phyloP scores from a whole-genome alignment of 2,797 vertebrate species.

The Gallirallus australis region DNA sequence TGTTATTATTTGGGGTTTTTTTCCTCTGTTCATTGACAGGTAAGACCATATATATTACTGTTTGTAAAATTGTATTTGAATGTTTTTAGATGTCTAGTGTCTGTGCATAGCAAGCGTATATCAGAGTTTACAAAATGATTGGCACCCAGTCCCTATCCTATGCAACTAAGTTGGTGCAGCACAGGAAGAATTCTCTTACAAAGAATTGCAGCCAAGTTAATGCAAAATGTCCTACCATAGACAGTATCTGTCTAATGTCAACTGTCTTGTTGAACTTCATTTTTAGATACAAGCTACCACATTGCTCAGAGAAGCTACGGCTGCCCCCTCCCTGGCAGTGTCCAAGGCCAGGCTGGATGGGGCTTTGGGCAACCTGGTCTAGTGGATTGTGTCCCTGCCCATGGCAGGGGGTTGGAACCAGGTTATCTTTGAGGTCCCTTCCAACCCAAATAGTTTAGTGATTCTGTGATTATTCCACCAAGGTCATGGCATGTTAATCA shows the following conservation, averaged over 20 bases:
- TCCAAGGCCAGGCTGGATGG: no score
- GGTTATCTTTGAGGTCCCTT: no score
- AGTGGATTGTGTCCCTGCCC: no score
- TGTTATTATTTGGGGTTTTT: background rate
- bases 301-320: no score
- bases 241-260: background rate
- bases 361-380: no score
- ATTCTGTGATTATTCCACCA: background rate
- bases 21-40: background rate
- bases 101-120: background rate
- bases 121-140: background rate
- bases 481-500: background rate
- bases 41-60: background rate
- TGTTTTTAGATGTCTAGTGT: background rate
- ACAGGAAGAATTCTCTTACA: background rate
- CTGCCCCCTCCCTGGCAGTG: no score
- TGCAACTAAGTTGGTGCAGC: background rate
- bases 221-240: background rate
- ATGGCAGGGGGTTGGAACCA: no score
- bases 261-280: background rate
- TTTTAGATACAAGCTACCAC: background rate
- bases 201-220: background rate
- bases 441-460: no score
- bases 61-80: background rate
- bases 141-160: background rate